Evolutionary conservation across 2,797 vertebrate species (phyloP), one percentile per base, ranked within the genome.

Genomic region (Ciconia nigra): DNA sequence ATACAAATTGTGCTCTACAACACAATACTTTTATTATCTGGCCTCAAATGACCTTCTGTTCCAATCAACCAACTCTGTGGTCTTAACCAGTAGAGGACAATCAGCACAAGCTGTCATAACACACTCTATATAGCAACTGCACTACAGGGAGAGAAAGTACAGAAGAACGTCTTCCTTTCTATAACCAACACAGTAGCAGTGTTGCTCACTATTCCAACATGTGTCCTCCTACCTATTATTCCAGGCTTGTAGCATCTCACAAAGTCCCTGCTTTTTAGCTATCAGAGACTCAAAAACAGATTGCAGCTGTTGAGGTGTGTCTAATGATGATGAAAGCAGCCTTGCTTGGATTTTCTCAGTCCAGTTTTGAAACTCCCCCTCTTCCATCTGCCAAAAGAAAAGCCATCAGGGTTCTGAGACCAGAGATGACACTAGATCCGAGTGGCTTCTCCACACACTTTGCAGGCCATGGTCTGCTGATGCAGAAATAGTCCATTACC

Each of bases 191-290:
- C 11, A 57, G 8, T 22, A 61, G 18, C 33, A n/a, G 25, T 18
- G 28, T 1, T 67, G 15, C 11, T 86, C 49, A 39, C 0, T 1
- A 89, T 61, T 87, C 18, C 22, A 80, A 20, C 8, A 18, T 4
- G 7, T 31, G 20, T 22, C 44, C 41, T 84, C 58, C 93, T 41
- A 99, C 99, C 99, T 99, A 95, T 91, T 98, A 96, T 99, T 99
- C 99, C 99, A 99, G 22, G 99, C 99, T 96, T 99, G 99, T 3
- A 99, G 93, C 93, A 99, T 99, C 94, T 99, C 99, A 96, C 99
- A 99, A 63, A 99, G 98, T 67, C 98, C 98, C 97, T 99, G 99
- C 35, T 99, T 99, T 98, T 99, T 99, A 77, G 99, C 98, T 90
- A 99, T 99, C 88, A 99, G 97, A 7, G 99, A 99, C 97, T 99